Evolutionary conservation across 2,113 vertebrate genomes (phyloP).

Genomic region (Leiothrix lutea): DNA sequence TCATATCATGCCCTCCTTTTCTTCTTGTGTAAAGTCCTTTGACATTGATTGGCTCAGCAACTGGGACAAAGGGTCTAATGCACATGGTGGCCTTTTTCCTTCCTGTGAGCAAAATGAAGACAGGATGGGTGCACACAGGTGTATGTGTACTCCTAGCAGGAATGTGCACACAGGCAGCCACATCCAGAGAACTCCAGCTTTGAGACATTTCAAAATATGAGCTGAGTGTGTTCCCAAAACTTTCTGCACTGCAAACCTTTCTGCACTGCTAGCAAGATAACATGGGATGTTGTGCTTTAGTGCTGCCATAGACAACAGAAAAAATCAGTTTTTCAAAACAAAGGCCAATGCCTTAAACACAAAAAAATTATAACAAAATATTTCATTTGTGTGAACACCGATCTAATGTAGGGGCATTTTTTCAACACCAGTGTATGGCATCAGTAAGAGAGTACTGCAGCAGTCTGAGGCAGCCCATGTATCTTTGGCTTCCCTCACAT

Average conservation of each 20-base stretch:
- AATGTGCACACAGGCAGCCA: neutral
- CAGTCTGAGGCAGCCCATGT: neutral
- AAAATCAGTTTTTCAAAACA: neutral
- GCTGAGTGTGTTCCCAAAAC: neutral
- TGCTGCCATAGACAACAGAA: neutral
- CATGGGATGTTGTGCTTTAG: neutral
- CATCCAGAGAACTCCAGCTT: neutral
- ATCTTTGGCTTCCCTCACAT: neutral
- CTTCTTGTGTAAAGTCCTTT: neutral
- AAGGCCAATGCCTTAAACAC: neutral
- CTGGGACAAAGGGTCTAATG: neutral
- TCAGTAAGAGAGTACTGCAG: neutral
- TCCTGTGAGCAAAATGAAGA: neutral
- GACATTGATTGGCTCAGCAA: neutral
- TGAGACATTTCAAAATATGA: neutral
- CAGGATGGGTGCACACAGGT: neutral
- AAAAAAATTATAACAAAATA: neutral
- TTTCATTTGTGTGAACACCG: neutral
- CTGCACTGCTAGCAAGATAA: neutral
- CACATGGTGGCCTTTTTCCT: neutral
- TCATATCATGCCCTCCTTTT: neutral
- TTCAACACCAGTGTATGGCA: neutral
- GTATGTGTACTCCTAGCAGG: neutral
- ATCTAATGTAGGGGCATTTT: neutral
- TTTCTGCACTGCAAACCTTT: neutral